Conservation (phyloP, 2,888 invertebrate genomes). For the Euproctis similis region DNA sequence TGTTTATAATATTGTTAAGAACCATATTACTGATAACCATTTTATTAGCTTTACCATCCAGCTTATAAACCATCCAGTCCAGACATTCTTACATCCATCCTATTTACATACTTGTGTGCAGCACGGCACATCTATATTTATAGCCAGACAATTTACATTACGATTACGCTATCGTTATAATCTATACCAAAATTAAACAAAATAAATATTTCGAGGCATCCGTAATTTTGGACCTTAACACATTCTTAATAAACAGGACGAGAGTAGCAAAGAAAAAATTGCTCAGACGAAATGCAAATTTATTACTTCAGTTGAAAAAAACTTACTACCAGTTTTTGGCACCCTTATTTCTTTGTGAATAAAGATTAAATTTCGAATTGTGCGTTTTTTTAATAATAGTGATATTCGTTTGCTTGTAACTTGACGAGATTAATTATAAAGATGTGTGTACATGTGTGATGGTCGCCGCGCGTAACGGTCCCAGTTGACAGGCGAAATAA, state of each 20-base stretch:
- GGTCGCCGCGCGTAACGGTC: slow-evolving; percentile 44
- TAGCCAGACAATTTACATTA: slow-evolving; percentile 35
- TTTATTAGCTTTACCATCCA: no score
- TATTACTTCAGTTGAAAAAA: slow-evolving; percentile 3
- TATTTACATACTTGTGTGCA: slow-evolving; percentile 14
- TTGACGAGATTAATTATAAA: slow-evolving; percentile 59
- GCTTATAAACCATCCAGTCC: no score
- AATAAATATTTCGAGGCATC: slow-evolving; percentile 19
- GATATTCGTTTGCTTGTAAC: slow-evolving; percentile 28
- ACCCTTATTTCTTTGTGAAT: slow-evolving; percentile 1
- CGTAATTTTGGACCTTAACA: slow-evolving; percentile 27
- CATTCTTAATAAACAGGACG: slow-evolving; percentile 27
- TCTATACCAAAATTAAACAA: slow-evolving; percentile 34
- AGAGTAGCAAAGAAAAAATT: slow-evolving; percentile 23
- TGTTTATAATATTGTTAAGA: no score
- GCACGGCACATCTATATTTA: slow-evolving; percentile 21
- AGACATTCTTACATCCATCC: slow-evolving; percentile 15
- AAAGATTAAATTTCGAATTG: slow-evolving; percentile 9
- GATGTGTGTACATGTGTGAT: slow-evolving; percentile 55
- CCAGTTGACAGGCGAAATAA: slow-evolving; percentile 37
- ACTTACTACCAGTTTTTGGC: background rate
- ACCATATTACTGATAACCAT: no score
- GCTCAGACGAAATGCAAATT: slow-evolving; percentile 11
- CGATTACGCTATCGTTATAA: slow-evolving; percentile 34
- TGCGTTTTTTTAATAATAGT: slow-evolving; percentile 1